A percentile compares a stretch with the other conserved stretches of the same genome.
Conservation (phyloP, 2,888 invertebrate genomes). For the Diplolepis rosae region DNA sequence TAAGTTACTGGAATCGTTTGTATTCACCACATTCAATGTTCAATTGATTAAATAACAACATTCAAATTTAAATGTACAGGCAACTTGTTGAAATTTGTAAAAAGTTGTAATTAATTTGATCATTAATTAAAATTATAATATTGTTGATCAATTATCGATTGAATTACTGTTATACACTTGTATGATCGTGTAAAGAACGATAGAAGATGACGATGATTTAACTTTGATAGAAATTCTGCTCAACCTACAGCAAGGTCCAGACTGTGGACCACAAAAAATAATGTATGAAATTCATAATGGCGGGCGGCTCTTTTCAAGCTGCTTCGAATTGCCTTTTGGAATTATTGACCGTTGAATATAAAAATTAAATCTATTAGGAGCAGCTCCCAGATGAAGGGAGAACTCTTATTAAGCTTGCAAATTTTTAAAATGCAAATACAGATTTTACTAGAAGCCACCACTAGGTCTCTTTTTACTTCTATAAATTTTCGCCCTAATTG, state of each 20-base stretch:
- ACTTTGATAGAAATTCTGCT: conserved; percentile 42
- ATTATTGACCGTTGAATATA: conserved; percentile 51
- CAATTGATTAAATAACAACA: too few relatives aligned
- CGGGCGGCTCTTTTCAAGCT: conserved; percentile 55
- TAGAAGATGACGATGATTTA: conserved; percentile 44
- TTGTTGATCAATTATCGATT: too few relatives aligned
- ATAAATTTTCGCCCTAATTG: conserved; percentile 72
- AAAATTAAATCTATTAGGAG: conserved; percentile 64
- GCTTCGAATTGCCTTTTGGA: conserved; percentile 30
- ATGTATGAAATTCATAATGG: conserved; percentile 63
- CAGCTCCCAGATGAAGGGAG: conserved; percentile 49
- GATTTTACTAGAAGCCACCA: conserved; percentile 34
- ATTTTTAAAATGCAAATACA: conserved; percentile 68
- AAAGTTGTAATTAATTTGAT: too few relatives aligned
- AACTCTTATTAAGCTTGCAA: conserved; percentile 69
- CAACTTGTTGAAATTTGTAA: too few relatives aligned
- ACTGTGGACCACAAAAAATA: conserved; percentile 37
- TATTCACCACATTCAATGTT: too few relatives aligned
- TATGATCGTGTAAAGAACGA: conserved; percentile 11
- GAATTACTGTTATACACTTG: background rate
- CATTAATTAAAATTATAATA: too few relatives aligned
- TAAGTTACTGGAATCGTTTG: too few relatives aligned
- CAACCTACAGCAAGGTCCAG: conserved; percentile 33
- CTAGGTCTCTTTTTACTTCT: conserved; percentile 59
- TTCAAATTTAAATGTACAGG: too few relatives aligned